Percentiles rank a stretch among this genome's conserved stretches.
These are phyloP conservation scores for Branchellion lobata DNA, from an alignment of 2,888 invertebrate species.

Conservation along the genomic window DNA sequence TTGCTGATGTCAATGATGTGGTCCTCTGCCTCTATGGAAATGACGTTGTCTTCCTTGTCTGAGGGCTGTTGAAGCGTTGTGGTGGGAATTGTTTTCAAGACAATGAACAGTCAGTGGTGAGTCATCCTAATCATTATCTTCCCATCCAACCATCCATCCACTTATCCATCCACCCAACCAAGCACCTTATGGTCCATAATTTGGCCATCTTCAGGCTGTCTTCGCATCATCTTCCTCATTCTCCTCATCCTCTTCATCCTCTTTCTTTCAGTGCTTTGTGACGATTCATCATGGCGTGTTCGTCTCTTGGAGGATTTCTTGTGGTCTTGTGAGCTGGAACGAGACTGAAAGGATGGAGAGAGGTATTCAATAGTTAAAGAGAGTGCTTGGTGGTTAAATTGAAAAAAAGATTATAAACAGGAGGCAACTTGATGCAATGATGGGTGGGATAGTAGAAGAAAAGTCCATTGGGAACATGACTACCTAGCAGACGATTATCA, in stretches of 20 bases:
- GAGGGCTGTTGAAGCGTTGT: background rate
- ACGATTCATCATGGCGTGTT: background rate
- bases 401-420: no score
- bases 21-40: constrained; percentile 3
- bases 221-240: constrained; percentile 1
- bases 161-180: no score
- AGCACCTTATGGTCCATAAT: background rate
- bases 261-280: constrained; percentile 6
- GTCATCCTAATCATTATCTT: no score
- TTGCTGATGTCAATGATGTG: background rate
- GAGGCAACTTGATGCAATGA: no score
- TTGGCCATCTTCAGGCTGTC: background rate
- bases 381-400: no score
- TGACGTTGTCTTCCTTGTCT: constrained; percentile 5
- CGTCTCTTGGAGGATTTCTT: background rate
- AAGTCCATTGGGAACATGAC: no score
- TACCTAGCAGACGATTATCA: no score
- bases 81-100: no score
- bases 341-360: background rate
- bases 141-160: no score
- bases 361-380: no score
- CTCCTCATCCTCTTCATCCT: constrained; percentile 9
- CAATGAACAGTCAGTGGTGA: no score
- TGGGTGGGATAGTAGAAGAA: no score
- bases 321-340: background rate